These are phyloP conservation scores for Centruroides vittatus DNA, from an alignment of 1,140 invertebrate species.

Conservation along the genomic window DNA sequence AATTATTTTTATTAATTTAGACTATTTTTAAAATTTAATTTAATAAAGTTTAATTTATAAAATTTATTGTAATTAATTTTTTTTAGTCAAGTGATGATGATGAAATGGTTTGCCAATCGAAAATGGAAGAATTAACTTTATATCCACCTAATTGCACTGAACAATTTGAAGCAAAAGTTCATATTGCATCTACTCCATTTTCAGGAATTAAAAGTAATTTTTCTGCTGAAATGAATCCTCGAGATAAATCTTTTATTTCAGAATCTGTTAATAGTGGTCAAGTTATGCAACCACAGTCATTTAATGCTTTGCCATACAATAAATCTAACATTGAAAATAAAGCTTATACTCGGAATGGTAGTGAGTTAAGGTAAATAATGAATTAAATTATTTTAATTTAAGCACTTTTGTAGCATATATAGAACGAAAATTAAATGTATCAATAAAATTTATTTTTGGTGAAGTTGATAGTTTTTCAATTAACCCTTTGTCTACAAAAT, in stretches of 20 bases:
- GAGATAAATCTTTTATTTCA: no score
- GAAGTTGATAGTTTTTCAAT: no score
- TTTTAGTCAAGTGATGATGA: constrained; percentile 16
- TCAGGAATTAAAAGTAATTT: not conserved
- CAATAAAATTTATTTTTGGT: no score
- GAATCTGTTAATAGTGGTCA: not conserved
- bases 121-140: constrained; percentile 3
- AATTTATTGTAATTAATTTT: no score
- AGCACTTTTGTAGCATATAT: no score
- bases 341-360: not conserved
- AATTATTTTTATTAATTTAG: no score
- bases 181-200: constrained; percentile 4
- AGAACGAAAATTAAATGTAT: no score
- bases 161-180: constrained; percentile 1
- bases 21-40: no score
- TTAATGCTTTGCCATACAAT: not conserved
- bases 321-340: not conserved
- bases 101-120: not conserved
- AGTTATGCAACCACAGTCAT: not conserved
- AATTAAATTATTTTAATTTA: no score
- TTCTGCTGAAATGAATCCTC: no score
- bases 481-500: no score
- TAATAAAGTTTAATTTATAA: no score
- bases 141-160: constrained; percentile 8
- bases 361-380: not conserved